Evolutionary conservation across 2,113 vertebrate genomes (phyloP), one percentile per base, ranked within the genome.

Genomic region (Holacanthus passer): DNA sequence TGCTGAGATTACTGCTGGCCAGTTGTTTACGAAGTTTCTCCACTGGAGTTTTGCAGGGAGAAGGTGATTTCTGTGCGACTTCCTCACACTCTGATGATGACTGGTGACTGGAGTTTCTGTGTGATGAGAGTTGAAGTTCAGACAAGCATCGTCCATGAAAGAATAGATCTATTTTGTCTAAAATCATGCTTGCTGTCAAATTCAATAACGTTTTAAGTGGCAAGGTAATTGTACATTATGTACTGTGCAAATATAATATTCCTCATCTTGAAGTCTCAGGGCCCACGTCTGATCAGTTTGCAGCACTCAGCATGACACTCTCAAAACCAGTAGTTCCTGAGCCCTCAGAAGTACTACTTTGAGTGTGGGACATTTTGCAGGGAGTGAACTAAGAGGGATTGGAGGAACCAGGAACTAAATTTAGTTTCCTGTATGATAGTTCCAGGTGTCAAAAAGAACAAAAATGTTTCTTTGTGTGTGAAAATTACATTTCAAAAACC

Each of bases 1-100:
- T 71, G 31, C 3, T 41, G 10, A 1, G 31, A 31, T 3, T 1
- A 5, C 3, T 0, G 1, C 17, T 48, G 71, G 35, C 22, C 17
- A 0, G 13, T 29, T 29, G 3, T 24, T 65, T 47, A 5, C 14
- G 70, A 27, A 11, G 32, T 39, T 39, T 86, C 78, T 31, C 79
- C 50, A 43, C 83, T 65, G 62, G 64, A 58, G 11, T 66, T 70
- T 7, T 67, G 5, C 12, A 72, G 63, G 45, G 69, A 69, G 81
- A 41, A 12, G 4, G 12, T 3, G 73, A 89, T 22, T 89, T 87
- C 24, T 77, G 70, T 24, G 41, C 82, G 73, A 24, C 87, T 58
- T 83, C 84, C 24, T 1, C 81, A 56, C 50, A 94, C 76, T 82
- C 83, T 81, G 78, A 90, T 86, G 79, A 39, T 0, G 0, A 22